Base-by-base conservation (phyloP, 53 echinoderm and acorn worm genomes). In the Henricia sp. region DNA sequence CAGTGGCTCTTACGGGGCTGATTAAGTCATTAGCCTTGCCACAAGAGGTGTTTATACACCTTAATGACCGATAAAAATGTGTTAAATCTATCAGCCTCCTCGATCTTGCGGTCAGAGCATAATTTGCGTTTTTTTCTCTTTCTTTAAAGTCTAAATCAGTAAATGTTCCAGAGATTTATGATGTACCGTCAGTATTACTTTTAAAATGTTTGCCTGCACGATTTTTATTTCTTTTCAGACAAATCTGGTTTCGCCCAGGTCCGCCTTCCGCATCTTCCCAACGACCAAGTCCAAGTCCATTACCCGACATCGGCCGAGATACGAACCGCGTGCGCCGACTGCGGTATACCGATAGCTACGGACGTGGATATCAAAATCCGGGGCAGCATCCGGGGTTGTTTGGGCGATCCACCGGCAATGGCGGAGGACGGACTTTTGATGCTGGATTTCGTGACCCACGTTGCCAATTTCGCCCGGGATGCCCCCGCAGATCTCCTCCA, bases 381-480 rank as follows among this genome's bases (percentile, higher is more conserved):
- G 13, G 23, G 28, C 9, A 27, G 59, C 58, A 76, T 76, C 76
- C 38, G 25, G 3, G 24, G 12, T 59, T 76, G 76, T 28, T 55
- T 76, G 40, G 23, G 42, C 37, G 40, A 76, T 27, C 56, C 76
- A 3, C 13, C 16, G 35, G 58, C 39, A 13, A 58, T 56, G 4
- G 17, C 77, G 5, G 60, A 37, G 6, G 77, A 77, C 28, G 77
- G 57, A 3, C 35, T 40, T 20, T 16, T 77, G 28, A 26, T 77
- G 57, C 60, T 77, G 17, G 29, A 38, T 29, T 77, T 77, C 77
- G 25, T 77, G 3, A 26, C 59, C 16, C 77, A 77, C 60, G 41
- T 57, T 19, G 43, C 27, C 14, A 24, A 77, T 42, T 77, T 77
- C 42, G 77, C 59, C 35, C 27, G 43, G 77, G 77, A 77, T 25